Base-by-base conservation (phyloP, 2,888 invertebrate genomes). In the Chalcosyrphus nemorum region DNA sequence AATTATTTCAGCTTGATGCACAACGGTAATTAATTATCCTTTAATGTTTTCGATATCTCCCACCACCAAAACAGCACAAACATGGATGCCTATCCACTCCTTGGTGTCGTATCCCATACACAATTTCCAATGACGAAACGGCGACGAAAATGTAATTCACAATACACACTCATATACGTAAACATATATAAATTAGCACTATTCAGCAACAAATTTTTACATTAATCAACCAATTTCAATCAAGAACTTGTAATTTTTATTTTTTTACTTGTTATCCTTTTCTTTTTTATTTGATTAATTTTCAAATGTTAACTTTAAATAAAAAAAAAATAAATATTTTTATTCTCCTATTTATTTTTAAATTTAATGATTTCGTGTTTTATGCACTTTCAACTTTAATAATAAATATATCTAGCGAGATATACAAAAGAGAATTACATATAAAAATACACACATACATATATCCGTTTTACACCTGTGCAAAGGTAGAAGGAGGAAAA, bases 21-120 rank as follows among this genome's bases (percentile, higher is more conserved):
- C 65, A 80, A 54, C 52, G 45, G 59, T 84, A 59, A 70, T 75
- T 84, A 84, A 84, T 84, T 84, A 84, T 84, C 84, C 84, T 65
- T 80, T 80, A 80, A 80, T 74, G 68, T 56, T 56, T 80, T 68
- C 68, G 74, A 84, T 80, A 35, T 57, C 52, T 63, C 54, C 59
- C 35, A 50, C 11, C 56, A 74, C 24, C 19, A n/a, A n/a, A n/a
- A n/a, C 45, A 47, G n/a, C 63, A 32, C 41, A 61, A n/a, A 24
- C 9, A n/a, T 45, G 43, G 24, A 38, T 43, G 47, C 56, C 7
- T 59, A 59, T 72, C 54, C 71, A 65, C 63, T 56, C 15, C 27
- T 41, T 54, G 27, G 19, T 68, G 29, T 74, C 24, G 68, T 56
- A 81, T 66, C 35, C 75, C 57, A 63, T 43, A 21, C 38, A 24